Percentiles rank a stretch among this genome's conserved stretches.
These are phyloP conservation scores for Pollicipes pollicipes DNA, from an alignment of 1,140 invertebrate genomes.

Conservation along the genomic window DNA sequence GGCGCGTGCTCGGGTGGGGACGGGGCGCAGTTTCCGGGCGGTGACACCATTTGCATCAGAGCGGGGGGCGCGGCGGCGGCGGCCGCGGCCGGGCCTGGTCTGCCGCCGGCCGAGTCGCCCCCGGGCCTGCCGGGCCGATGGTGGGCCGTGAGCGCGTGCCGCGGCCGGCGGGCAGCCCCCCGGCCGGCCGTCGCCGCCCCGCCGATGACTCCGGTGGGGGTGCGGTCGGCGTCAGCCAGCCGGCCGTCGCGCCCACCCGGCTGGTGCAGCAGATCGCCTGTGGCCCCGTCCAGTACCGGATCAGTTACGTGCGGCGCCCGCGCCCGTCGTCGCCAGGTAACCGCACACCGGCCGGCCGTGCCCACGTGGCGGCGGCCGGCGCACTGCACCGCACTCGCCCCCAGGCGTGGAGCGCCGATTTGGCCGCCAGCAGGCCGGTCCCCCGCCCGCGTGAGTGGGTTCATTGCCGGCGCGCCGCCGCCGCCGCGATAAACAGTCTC, in stretches of 20 bases:
- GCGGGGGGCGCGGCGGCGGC: too few relatives aligned
- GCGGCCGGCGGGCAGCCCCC: too few relatives aligned
- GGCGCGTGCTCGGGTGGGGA: neutral
- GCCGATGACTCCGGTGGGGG: neutral
- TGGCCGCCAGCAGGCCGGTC: too few relatives aligned
- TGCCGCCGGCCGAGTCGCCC: neutral
- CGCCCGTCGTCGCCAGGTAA: neutral
- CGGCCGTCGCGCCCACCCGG: neutral
- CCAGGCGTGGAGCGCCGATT: too few relatives aligned
- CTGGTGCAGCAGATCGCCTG: neutral
- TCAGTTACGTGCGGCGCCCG: neutral
- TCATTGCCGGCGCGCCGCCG: too few relatives aligned
- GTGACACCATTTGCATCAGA: neutral
- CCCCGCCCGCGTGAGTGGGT: too few relatives aligned
- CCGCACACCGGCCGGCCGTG: neutral
- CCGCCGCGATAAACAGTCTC: neutral
- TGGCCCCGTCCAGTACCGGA: neutral
- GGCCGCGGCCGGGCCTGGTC: too few relatives aligned
- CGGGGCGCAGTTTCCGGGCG: neutral
- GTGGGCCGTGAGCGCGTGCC: too few relatives aligned
- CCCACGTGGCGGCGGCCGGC: too few relatives aligned
- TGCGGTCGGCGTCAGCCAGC: too few relatives aligned
- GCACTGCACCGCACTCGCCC: neutral
- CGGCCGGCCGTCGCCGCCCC: neutral
- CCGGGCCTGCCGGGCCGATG: too few relatives aligned